These are phyloP conservation scores for Hemicordylus capensis DNA, from an alignment of 2,113 vertebrate species.

Conservation along the genomic window DNA sequence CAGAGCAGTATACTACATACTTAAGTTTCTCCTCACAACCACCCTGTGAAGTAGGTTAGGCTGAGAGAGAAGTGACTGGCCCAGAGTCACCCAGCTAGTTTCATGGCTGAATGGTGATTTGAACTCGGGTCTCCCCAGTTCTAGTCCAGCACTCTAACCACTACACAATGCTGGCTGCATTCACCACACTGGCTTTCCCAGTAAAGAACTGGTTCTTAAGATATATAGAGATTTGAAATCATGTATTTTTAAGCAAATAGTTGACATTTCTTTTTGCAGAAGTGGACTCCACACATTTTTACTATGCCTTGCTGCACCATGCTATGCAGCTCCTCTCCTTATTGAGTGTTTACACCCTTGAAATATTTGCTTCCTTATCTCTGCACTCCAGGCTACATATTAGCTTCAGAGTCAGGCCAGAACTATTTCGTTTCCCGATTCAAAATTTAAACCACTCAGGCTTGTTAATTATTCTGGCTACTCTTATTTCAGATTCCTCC, in stretches of 20 bases:
- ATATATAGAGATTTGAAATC: not conserved
- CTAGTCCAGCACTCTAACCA: too few relatives aligned
- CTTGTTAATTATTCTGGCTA: not conserved
- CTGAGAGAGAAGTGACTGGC: too few relatives aligned
- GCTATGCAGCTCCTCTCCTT: not conserved
- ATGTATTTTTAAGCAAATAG: not conserved
- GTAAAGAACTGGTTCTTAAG: not conserved
- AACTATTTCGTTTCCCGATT: not conserved
- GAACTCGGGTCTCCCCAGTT: too few relatives aligned
- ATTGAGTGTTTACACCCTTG: not conserved
- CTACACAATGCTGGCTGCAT: too few relatives aligned
- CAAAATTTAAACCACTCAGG: slow-evolving; percentile 1
- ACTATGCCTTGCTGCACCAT: not conserved
- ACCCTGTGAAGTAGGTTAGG: too few relatives aligned
- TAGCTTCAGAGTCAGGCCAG: not conserved
- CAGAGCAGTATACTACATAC: too few relatives aligned
- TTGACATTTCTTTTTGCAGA: not conserved
- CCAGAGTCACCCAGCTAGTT: too few relatives aligned
- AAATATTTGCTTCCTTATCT: slow-evolving; percentile 23
- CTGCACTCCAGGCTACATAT: slow-evolving; percentile 3
- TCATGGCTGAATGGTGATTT: too few relatives aligned
- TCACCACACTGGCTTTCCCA: too few relatives aligned
- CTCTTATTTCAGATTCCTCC: not conserved
- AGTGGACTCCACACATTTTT: not conserved
- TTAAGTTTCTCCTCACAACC: too few relatives aligned